Evolutionary conservation across 2,888 invertebrate species (phyloP).

Genomic region (Rhabditoides inermis): DNA sequence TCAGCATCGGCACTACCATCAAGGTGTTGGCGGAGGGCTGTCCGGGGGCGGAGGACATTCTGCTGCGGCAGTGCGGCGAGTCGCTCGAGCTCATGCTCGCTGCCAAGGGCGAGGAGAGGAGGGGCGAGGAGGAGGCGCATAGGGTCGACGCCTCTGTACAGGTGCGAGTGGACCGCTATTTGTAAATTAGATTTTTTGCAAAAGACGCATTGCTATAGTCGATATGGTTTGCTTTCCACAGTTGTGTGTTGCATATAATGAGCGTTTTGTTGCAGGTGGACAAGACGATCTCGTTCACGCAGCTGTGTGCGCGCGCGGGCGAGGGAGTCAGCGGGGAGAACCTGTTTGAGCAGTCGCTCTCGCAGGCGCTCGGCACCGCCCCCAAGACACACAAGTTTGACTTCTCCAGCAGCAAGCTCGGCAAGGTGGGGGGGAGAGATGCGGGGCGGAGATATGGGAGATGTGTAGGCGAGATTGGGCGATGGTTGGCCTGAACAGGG

Average conservation of each 20-base stretch:
- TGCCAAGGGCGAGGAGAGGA: slow-evolving; percentile 43
- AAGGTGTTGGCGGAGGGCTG: slow-evolving; percentile 59
- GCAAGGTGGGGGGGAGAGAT: slow-evolving; percentile 61
- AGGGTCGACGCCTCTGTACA: slow-evolving; percentile 33
- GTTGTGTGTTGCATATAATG: not conserved
- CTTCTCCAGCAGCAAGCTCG: slow-evolving; percentile 59
- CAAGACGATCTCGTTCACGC: slow-evolving; percentile 74
- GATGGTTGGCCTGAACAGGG: not conserved
- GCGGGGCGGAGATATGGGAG: too few species aligned
- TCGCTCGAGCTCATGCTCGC: slow-evolving; percentile 73
- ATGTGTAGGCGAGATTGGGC: not conserved
- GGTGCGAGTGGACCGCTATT: too few species aligned
- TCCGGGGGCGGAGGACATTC: slow-evolving; percentile 66
- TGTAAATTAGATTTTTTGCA: too few species aligned
- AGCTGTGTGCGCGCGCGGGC: slow-evolving; percentile 60
- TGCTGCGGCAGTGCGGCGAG: slow-evolving; percentile 70
- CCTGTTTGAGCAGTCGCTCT: slow-evolving; percentile 86
- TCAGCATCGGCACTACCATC: slow-evolving; percentile 49
- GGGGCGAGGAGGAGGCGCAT: slow-evolving; percentile 30
- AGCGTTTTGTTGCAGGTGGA: slow-evolving; percentile 63
- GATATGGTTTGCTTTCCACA: too few species aligned
- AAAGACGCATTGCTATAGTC: too few species aligned
- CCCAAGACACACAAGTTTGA: slow-evolving; percentile 52
- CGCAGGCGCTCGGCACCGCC: slow-evolving; percentile 59
- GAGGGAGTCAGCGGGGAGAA: slow-evolving; percentile 61